Evolutionary conservation across 1,140 invertebrate species (phyloP).

Genomic region (Oscheius sp.): DNA sequence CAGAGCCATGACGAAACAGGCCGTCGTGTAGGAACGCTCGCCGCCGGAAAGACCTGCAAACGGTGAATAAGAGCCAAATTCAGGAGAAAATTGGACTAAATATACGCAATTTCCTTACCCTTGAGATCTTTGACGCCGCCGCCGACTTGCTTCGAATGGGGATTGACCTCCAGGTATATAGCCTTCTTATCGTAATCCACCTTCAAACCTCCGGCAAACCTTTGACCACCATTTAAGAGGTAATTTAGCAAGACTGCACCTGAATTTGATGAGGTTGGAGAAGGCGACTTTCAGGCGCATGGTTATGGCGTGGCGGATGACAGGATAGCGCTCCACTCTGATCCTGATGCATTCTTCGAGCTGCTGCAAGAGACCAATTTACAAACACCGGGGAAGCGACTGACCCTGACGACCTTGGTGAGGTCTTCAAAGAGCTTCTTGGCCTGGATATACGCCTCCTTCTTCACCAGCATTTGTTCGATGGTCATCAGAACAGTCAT

Average conservation of each 20-base stretch:
- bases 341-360: neutral
- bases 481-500: neutral
- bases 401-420: neutral
- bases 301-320: conserved; percentile 10
- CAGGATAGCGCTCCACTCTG: neutral
- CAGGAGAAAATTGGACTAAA: too few species aligned
- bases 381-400: neutral
- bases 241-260: neutral
- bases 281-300: conserved; percentile 21
- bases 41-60: conserved; percentile 77
- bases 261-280: neutral
- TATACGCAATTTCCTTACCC: too few species aligned
- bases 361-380: neutral
- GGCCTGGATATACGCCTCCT: conserved; percentile 16
- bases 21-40: conserved; percentile 88
- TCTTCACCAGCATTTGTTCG: neutral
- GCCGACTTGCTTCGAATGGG: conserved; percentile 22
- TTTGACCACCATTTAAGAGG: neutral
- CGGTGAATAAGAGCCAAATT: neutral
- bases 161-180: conserved; percentile 39
- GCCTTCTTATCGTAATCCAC: conserved; percentile 34
- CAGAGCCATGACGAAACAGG: conserved; percentile 85
- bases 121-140: conserved; percentile 29
- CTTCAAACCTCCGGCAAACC: conserved; percentile 11
- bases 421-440: conserved; percentile 1